Percentiles rank a stretch among this genome's conserved stretches.
phyloP scores from a whole-genome alignment of 2,113 vertebrate genomes.

The Halcyon senegalensis region DNA sequence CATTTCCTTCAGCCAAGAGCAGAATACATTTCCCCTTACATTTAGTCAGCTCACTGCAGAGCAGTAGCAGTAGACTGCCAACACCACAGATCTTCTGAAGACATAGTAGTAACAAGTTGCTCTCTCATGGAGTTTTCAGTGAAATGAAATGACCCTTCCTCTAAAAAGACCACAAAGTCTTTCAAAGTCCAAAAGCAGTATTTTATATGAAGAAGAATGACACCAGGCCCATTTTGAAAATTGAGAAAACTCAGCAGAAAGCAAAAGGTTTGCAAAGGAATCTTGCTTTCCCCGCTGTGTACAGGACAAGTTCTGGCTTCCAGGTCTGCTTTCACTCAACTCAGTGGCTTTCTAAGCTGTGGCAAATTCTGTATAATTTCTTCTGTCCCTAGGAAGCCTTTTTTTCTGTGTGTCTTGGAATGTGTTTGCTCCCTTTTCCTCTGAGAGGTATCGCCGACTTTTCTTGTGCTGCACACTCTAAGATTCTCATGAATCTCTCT shows the following conservation, averaged over 20 bases:
- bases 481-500: neutral
- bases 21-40: neutral
- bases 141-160: neutral
- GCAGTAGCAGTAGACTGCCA: neutral
- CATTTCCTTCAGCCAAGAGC: neutral
- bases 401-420: neutral
- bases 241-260: neutral
- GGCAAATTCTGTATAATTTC: neutral
- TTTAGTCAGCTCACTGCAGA: neutral
- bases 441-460: neutral
- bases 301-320: neutral
- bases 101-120: neutral
- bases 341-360: neutral
- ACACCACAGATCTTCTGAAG: accelerated
- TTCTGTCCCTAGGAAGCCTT: neutral
- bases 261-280: neutral
- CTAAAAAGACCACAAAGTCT: neutral
- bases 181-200: neutral
- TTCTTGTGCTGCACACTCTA: neutral
- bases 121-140: neutral
- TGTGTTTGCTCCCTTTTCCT: neutral
- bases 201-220: neutral
- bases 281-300: neutral
- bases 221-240: neutral
- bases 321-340: neutral